phyloP scores from a whole-genome alignment of 2,113 vertebrate species.

The Regulus satrapa region DNA sequence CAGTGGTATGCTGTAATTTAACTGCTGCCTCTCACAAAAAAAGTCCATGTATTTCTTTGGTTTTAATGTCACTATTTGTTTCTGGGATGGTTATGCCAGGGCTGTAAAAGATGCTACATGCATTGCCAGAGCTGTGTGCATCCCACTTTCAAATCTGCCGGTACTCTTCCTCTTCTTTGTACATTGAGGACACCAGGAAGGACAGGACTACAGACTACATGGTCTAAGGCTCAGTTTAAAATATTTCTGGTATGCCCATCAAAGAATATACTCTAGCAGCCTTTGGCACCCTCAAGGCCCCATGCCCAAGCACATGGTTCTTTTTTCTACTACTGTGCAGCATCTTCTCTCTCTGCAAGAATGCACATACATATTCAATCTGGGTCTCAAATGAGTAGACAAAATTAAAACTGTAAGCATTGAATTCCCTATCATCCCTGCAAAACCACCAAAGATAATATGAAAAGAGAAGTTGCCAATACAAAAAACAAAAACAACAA shows the following conservation, averaged over 20 bases:
- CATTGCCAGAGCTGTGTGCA: neutral
- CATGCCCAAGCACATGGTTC: neutral
- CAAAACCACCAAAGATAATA: neutral
- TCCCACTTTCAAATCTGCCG: neutral
- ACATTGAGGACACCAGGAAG: neutral
- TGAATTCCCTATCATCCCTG: conserved; percentile 12
- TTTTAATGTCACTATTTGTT: neutral
- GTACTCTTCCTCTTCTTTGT: neutral
- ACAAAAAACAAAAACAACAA: no score
- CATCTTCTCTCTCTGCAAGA: neutral
- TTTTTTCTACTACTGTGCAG: neutral
- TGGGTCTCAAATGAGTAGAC: neutral
- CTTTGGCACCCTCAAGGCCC: neutral
- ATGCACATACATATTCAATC: neutral
- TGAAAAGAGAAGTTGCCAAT: neutral
- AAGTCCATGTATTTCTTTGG: neutral
- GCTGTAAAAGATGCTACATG: neutral
- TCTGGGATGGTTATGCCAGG: neutral
- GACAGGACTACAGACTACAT: neutral
- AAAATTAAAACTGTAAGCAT: conserved; percentile 17
- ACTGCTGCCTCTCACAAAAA: neutral
- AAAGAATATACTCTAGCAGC: neutral
- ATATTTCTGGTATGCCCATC: neutral
- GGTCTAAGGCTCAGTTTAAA: neutral
- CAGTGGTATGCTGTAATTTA: neutral